Evolutionary conservation across 2,888 invertebrate genomes (phyloP).

Genomic region (Megamerina dolium): DNA sequence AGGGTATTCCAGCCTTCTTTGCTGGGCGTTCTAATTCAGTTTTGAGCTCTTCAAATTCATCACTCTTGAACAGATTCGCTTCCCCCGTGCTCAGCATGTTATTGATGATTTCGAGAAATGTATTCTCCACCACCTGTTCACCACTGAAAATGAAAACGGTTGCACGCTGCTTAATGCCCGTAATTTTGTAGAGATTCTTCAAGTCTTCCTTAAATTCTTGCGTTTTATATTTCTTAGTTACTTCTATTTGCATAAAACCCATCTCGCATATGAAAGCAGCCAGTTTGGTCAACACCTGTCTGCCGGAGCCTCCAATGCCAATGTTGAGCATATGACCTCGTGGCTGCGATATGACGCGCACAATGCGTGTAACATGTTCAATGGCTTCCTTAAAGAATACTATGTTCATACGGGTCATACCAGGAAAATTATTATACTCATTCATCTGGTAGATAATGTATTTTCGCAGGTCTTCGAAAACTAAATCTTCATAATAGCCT

Average conservation of each 20-base stretch:
- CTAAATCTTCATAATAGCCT: conserved; percentile 70
- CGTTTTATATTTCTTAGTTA: conserved; percentile 70
- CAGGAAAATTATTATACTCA: conserved; percentile 66
- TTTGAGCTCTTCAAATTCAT: conserved; percentile 74
- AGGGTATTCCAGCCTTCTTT: conserved; percentile 47
- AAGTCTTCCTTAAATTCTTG: conserved; percentile 77
- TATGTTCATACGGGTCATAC: conserved; percentile 71
- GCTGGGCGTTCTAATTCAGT: conserved; percentile 36
- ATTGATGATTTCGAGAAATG: conserved; percentile 82
- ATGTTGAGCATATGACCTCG: conserved; percentile 78
- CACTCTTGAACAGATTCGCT: conserved; percentile 79
- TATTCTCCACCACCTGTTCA: conserved; percentile 76
- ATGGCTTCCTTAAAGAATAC: conserved; percentile 84
- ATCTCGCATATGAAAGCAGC: conserved; percentile 76
- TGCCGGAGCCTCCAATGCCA: conserved; percentile 81
- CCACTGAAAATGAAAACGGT: conserved; percentile 81
- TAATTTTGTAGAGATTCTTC: conserved; percentile 64
- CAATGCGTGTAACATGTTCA: conserved; percentile 76
- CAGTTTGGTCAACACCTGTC: conserved; percentile 72
- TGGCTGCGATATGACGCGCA: conserved; percentile 76
- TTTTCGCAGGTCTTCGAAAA: conserved; percentile 55
- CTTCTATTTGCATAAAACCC: conserved; percentile 69
- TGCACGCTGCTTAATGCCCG: conserved; percentile 69
- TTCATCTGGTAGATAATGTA: conserved; percentile 51
- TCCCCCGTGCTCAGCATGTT: conserved; percentile 84